phyloP scores from a whole-genome alignment of 2,113 vertebrate species.

The Equus quagga region DNA sequence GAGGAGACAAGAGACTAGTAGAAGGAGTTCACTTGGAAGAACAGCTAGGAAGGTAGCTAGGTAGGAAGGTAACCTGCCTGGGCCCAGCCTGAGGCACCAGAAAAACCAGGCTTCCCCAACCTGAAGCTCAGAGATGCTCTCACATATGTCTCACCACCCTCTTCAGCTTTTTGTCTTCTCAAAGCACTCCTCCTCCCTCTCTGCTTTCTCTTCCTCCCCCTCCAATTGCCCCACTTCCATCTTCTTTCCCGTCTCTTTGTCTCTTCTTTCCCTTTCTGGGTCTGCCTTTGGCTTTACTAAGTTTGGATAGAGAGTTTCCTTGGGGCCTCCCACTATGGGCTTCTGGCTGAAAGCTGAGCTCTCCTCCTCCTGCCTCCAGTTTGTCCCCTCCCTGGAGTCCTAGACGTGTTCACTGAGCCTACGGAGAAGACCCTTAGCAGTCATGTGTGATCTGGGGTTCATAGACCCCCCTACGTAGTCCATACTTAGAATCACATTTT shows the following conservation, averaged over 20 bases:
- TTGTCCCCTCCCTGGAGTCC: not conserved
- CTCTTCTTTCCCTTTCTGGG: not conserved
- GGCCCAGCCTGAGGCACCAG: not conserved
- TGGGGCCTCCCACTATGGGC: too few relatives aligned
- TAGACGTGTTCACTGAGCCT: not conserved
- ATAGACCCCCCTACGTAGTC: too few relatives aligned
- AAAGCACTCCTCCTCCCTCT: not conserved
- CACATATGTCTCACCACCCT: accelerated
- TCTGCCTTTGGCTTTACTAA: not conserved
- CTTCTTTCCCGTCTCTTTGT: not conserved
- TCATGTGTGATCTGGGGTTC: too few relatives aligned
- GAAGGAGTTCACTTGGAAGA: not conserved
- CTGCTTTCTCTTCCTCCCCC: not conserved
- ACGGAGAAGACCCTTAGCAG: not conserved
- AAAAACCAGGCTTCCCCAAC: not conserved
- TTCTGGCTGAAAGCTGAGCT: not conserved
- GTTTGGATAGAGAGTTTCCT: not conserved
- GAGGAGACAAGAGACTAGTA: not conserved
- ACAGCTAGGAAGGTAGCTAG: not conserved
- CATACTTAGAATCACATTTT: not conserved
- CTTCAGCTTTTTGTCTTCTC: too few relatives aligned
- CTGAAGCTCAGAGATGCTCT: accelerated
- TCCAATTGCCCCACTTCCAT: too few relatives aligned
- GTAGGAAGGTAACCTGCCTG: too few relatives aligned
- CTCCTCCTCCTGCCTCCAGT: not conserved